Evolutionary conservation across 2,113 vertebrate species (phyloP), one percentile per base, ranked within the genome.

Genomic region (Myotis brandtii): DNA sequence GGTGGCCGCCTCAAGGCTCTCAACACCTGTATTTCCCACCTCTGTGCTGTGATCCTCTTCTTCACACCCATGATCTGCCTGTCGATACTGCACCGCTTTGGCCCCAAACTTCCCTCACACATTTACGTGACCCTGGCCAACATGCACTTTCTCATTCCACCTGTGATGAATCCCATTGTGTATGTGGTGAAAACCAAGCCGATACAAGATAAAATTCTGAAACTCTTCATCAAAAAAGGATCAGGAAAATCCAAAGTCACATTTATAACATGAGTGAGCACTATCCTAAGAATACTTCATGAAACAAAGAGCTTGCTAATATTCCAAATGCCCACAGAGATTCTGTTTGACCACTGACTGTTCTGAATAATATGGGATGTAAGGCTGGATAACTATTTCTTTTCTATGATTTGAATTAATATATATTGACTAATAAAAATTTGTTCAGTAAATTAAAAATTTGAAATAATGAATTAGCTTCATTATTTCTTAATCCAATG

Each of bases 61-160:
- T 97, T 97, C 62, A 96, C 91, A 43, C 91, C 94, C 34, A 95
- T 95, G 77, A 83, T 97, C 56, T 97, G 91, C 27, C 37, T 97
- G 5, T 94, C 91, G 16, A 46, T 96, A 9, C 17, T 95, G 2
- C 86, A 97, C 62, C 73, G 79, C 2, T 97, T 93, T 43, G 93
- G 93, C 6, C 94, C 93, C 0, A 82, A 40, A 12, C 85, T 96
- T 69, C 73, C 96, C 0, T 84, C 94, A 46, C 27, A 80, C 6
- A 7, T 96, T 23, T 97, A 96, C 5, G 86, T 96, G 34, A 69
- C 77, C n/a, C 17, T 97, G 34, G 96, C 97, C n/a, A 98, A 97
- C 48, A 66, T 97, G 91, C 97, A 98, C 37, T 97, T 98, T 21
- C 69, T 98, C 69, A 70, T 98, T 18, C 96, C 98, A 23, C 95